Evolutionary conservation across 2,797 vertebrate genomes (phyloP).

Genomic region (Poeciliopsis gracilis): DNA sequence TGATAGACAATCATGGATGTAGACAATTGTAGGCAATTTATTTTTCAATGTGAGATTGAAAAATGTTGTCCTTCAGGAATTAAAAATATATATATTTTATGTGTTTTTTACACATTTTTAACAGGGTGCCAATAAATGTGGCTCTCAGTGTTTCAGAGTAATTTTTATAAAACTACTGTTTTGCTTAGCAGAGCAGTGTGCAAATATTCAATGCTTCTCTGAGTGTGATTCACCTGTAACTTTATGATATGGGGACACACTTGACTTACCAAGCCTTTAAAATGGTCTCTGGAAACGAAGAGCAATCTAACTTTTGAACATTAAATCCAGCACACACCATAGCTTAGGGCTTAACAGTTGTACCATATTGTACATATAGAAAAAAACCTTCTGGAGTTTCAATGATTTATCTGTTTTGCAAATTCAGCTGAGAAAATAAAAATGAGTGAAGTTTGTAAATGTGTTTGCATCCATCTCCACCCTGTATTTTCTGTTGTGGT

Average conservation of each 20-base stretch:
- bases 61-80: neutral
- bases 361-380: slow-evolving; percentile 44
- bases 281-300: slow-evolving; percentile 11
- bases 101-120: neutral
- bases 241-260: neutral
- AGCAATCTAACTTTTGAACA: slow-evolving; percentile 20
- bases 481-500: slow-evolving; percentile 31
- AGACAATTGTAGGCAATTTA: neutral
- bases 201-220: slow-evolving; percentile 2
- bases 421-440: slow-evolving; percentile 20
- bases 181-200: neutral
- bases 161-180: neutral
- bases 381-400: slow-evolving; percentile 10
- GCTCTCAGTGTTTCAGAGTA: neutral
- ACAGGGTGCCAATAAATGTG: neutral
- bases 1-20: neutral
- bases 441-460: slow-evolving; percentile 21
- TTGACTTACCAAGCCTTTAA: slow-evolving; percentile 11
- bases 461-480: slow-evolving; percentile 36
- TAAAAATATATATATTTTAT: neutral
- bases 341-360: neutral
- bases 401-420: slow-evolving; percentile 35
- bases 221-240: neutral
- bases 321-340: slow-evolving; percentile 1
- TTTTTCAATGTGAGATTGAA: neutral